Evolutionary conservation across 2,113 vertebrate genomes (phyloP).

Genomic region (Pterocles gutturalis): DNA sequence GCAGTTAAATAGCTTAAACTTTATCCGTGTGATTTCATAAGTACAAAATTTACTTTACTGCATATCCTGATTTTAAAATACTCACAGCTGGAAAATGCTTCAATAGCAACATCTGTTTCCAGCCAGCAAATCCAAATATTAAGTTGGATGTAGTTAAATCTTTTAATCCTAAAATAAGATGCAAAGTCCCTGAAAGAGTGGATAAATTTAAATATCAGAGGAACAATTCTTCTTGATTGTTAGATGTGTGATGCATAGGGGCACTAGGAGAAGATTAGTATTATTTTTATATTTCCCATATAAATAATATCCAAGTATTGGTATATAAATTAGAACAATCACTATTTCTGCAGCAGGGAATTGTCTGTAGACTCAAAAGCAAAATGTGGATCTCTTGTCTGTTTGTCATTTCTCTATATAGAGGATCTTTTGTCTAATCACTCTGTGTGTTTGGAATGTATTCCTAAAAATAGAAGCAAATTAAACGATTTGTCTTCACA

Average conservation of each 20-base stretch:
- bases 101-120: neutral
- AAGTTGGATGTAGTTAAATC: neutral
- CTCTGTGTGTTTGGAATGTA: slow-evolving; percentile 8
- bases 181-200: neutral
- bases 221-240: neutral
- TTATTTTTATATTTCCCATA: neutral
- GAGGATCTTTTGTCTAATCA: slow-evolving; percentile 17
- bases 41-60: neutral
- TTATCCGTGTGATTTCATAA: neutral
- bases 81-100: neutral
- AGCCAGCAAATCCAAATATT: neutral
- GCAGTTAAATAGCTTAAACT: neutral
- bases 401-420: neutral
- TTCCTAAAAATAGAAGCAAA: slow-evolving; percentile 43
- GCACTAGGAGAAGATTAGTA: neutral
- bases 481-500: neutral
- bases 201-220: neutral
- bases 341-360: neutral
- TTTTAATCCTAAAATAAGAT: slow-evolving; percentile 7
- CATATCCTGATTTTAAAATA: neutral
- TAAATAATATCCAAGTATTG: neutral
- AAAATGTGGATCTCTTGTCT: neutral
- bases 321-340: neutral
- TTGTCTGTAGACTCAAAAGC: slow-evolving; percentile 12
- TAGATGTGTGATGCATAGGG: neutral